A percentile compares a stretch with the other conserved stretches of the same genome.
Evolutionary conservation across 2,113 vertebrate genomes (phyloP).

Genomic region (Hippocampus abdominalis): DNA sequence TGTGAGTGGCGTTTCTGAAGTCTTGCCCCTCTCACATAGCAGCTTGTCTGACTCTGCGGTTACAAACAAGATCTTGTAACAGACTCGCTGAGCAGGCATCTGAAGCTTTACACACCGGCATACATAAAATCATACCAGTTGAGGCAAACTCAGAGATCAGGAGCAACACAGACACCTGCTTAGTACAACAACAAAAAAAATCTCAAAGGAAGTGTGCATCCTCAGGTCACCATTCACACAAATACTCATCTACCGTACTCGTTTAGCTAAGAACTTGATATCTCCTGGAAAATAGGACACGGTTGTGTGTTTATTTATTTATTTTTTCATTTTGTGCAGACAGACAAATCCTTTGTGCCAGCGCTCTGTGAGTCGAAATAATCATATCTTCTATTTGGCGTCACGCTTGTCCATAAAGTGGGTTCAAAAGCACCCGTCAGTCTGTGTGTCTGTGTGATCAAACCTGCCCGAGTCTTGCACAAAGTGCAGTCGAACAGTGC

Average conservation of each 20-base stretch:
- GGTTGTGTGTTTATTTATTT: conserved; percentile 15
- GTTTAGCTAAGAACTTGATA: conserved; percentile 12
- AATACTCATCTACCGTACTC: background rate
- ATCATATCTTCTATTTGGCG: conserved; percentile 21
- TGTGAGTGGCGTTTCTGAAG: background rate
- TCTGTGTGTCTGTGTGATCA: background rate
- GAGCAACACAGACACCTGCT: background rate
- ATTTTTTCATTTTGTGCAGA: conserved; percentile 10
- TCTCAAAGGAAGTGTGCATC: conserved; percentile 4
- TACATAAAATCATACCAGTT: background rate
- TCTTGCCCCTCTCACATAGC: background rate
- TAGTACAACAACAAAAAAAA: conserved; percentile 13
- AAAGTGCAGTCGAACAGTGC: too few relatives aligned
- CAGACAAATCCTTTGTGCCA: conserved; percentile 34
- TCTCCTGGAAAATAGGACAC: conserved; percentile 31
- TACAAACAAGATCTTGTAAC: background rate
- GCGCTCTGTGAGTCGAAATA: conserved; percentile 30
- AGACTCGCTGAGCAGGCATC: background rate
- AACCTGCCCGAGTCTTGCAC: too few relatives aligned
- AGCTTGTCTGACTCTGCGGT: background rate
- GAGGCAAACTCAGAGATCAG: background rate
- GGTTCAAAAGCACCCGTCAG: background rate
- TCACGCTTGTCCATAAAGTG: conserved; percentile 17
- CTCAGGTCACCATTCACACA: conserved; percentile 8
- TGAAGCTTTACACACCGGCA: background rate